These are phyloP conservation scores for Natrix natrix DNA, from an alignment of 2,797 vertebrate species.

Conservation along the genomic window DNA sequence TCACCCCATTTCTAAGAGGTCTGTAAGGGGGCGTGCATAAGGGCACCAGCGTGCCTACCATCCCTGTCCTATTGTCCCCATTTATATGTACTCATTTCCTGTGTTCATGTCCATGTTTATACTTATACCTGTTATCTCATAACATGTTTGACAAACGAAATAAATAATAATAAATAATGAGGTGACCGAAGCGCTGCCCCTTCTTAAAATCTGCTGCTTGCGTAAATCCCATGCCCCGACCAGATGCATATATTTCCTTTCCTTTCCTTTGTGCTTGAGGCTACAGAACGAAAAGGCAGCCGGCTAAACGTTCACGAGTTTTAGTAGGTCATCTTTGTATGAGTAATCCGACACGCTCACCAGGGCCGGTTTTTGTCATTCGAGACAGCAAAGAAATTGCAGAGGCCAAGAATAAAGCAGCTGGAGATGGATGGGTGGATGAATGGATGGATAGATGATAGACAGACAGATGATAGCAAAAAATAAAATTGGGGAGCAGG, in stretches of 20 bases:
- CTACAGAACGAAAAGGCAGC: neutral
- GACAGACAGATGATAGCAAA: neutral
- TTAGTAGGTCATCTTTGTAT: neutral
- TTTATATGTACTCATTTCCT: too few species aligned
- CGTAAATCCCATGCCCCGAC: neutral
- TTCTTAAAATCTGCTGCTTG: neutral
- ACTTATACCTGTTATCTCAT: too few species aligned
- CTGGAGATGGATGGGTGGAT: neutral
- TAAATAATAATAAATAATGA: too few species aligned
- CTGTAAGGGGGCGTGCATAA: too few species aligned
- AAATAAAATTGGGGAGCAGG: neutral
- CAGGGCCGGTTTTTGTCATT: neutral
- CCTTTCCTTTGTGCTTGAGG: rapidly evolving
- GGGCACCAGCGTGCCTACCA: too few species aligned
- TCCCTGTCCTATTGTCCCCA: too few species aligned
- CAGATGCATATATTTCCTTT: neutral
- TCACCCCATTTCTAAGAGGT: too few species aligned
- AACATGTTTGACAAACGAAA: too few species aligned
- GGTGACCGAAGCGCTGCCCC: neutral
- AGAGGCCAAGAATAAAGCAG: neutral
- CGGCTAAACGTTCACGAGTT: neutral
- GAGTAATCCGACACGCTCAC: rapidly evolving
- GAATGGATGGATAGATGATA: neutral
- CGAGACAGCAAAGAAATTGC: neutral
- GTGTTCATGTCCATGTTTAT: too few species aligned